Conservation (phyloP, 2,113 vertebrate genomes). For the Cottus gobio region DNA sequence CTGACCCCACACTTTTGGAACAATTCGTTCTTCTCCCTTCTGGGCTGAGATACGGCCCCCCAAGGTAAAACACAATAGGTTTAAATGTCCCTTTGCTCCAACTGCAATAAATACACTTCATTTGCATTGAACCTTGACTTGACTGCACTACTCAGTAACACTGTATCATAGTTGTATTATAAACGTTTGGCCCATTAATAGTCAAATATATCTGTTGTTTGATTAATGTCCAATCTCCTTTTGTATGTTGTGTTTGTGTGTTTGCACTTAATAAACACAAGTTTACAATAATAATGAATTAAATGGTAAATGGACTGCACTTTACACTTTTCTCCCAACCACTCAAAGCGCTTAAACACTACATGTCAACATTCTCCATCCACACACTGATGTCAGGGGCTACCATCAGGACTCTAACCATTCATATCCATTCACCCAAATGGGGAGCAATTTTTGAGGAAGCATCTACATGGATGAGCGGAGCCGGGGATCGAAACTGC, state of each 20-base stretch:
- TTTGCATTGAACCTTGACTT: background rate
- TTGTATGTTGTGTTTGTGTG: background rate
- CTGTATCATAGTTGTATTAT: background rate
- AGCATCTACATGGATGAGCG: too few relatives aligned
- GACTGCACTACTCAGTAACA: background rate
- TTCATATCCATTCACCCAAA: too few relatives aligned
- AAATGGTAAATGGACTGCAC: background rate
- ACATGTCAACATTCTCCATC: too few relatives aligned
- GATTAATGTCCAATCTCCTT: background rate
- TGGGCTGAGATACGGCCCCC: background rate
- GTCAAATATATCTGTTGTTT: background rate
- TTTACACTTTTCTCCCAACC: too few relatives aligned
- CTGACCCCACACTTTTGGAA: background rate
- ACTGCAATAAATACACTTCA: background rate
- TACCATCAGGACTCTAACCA: too few relatives aligned
- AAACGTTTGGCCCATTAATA: background rate
- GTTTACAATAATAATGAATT: background rate
- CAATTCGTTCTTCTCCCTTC: background rate
- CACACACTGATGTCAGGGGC: too few relatives aligned
- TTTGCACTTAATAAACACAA: background rate
- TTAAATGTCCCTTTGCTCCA: background rate
- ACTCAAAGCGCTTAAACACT: too few relatives aligned
- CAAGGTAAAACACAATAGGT: background rate
- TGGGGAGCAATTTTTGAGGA: too few relatives aligned
- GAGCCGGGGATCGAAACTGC: too few relatives aligned